Evolutionary conservation across 2,113 vertebrate species (phyloP), one percentile per base, ranked within the genome.

Genomic region (Rhineura floridana): DNA sequence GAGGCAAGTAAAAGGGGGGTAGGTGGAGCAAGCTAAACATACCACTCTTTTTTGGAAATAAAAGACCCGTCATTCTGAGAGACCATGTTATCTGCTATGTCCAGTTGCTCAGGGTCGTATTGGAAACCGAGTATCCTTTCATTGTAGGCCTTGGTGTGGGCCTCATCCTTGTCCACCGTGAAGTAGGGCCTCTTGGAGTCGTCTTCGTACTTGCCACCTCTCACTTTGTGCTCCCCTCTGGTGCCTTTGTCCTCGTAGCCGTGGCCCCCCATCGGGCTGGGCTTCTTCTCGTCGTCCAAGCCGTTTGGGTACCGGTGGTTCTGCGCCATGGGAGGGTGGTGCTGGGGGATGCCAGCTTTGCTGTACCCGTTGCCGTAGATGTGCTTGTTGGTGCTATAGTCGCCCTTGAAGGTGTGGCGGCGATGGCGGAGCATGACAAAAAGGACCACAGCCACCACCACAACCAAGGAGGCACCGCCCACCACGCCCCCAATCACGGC

Each of bases 31-130:
- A 87, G 90, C 97, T 99, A 99, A 97, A 99, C 99, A 33, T 99
- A 99, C 99, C 99, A 99, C 97, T 99, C 99, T 96, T 99, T 99
- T 98, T 99, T 99, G 96, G 99, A 99, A 98, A 99, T 99, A 95
- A 99, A 98, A 88, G 99, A 99, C 93, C 99, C 98, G 88, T 99
- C 99, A 91, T 98, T 99, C 97, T 99, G 99, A 93, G 99, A 99
- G 89, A 99, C 98, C 98, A 99, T 98, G 96, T 98, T 99, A 70
- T 99, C 98, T 2, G 98, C 96, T 90, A 99, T 97, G 96, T 99
- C 99, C 88, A 97, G 96, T 62, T 98, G 96, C 94, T 98, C 98
- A 0, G 98, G 98, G 95, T 99, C 98, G 3, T 99, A 99, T 95
- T 98, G 98, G 97, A 98, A 99, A 88, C 97, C 97, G 91, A 99